Evolutionary conservation across 2,888 invertebrate species (phyloP).

Genomic region (Drosophila nigritarsus): DNA sequence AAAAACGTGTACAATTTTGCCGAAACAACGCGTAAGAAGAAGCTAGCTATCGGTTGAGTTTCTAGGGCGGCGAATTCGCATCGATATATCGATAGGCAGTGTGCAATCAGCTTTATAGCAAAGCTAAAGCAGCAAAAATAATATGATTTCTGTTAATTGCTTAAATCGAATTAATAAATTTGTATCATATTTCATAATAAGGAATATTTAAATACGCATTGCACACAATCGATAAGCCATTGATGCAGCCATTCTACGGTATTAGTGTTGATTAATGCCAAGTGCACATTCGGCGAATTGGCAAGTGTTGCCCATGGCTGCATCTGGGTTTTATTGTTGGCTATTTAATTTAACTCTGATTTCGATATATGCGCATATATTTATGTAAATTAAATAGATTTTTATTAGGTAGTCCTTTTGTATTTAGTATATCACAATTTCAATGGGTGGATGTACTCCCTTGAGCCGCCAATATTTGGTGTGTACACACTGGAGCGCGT

Average conservation of each 20-base stretch:
- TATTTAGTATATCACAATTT: not conserved
- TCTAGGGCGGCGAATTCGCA: conserved; percentile 34
- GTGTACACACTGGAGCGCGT: conserved; percentile 67
- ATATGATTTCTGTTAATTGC: too few species aligned
- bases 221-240: not conserved
- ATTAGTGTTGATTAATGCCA: conserved; percentile 34
- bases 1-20: conserved; percentile 81
- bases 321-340: conserved; percentile 10
- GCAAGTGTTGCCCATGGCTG: conserved; percentile 47
- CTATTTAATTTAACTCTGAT: not conserved
- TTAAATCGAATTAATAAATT: not conserved
- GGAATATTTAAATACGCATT: not conserved
- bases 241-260: not conserved
- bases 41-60: conserved; percentile 33
- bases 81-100: conserved; percentile 29
- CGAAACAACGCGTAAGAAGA: conserved; percentile 62
- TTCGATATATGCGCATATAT: not conserved
- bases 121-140: not conserved
- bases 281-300: conserved; percentile 48
- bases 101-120: not conserved
- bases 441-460: conserved; percentile 28
- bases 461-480: conserved; percentile 29
- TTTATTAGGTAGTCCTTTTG: not conserved
- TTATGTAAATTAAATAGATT: not conserved
- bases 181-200: not conserved